phyloP scores from a whole-genome alignment of 2,113 vertebrate genomes.

The Passer domesticus region DNA sequence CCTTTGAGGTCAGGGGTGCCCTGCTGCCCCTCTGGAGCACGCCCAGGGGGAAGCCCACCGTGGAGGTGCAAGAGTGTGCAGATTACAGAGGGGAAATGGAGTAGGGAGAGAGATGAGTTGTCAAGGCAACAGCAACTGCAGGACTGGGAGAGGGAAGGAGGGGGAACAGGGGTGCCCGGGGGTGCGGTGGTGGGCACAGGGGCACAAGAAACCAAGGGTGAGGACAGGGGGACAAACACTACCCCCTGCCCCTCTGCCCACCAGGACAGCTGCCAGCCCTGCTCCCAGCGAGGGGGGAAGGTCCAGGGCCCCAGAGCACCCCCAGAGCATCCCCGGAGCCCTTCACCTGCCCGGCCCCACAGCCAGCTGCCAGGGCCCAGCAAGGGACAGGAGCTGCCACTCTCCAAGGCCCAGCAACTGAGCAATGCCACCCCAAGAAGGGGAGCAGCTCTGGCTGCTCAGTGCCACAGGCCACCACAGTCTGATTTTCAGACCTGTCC shows the following conservation, averaged over 20 bases:
- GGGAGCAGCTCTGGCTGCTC: background rate
- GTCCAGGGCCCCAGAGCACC: background rate
- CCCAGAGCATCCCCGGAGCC: background rate
- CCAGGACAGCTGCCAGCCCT: background rate
- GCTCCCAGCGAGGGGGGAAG: accelerated
- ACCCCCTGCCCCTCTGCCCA: background rate
- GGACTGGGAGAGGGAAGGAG: background rate
- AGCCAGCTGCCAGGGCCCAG: background rate
- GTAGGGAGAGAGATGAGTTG: background rate
- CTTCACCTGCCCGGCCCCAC: accelerated
- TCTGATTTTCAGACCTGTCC: background rate
- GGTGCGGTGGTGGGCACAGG: accelerated
- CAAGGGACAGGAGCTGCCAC: background rate
- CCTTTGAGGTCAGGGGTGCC: accelerated
- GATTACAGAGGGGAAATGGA: background rate
- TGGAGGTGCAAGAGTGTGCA: background rate
- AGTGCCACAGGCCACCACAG: background rate
- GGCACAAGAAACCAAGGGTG: accelerated
- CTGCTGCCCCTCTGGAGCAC: background rate
- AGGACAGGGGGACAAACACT: background rate
- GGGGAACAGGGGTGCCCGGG: background rate
- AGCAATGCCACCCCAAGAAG: background rate
- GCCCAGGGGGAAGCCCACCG: background rate
- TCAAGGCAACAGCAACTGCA: background rate
- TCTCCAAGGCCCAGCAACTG: background rate